Base-by-base conservation (phyloP, 2,113 vertebrate genomes). In the Syngnathus scovelli region DNA sequence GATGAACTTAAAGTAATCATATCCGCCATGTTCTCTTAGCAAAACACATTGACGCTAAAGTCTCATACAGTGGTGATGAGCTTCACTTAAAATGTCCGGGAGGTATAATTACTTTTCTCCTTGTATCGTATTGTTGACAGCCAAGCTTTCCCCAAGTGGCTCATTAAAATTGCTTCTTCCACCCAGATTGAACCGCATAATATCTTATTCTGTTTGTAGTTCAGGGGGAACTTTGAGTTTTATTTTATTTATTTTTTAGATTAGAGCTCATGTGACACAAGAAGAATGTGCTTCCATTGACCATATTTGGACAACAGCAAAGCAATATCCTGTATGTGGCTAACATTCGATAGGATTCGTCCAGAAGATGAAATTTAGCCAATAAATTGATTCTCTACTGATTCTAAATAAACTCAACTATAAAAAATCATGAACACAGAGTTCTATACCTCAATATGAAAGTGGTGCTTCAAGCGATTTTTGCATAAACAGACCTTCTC, bases 161-260 rank as follows among this genome's bases (percentile, higher is more conserved):
- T 69, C 68, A 69, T 74, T 65, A 66, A 74, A 49, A n/a, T 63
- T 68, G 64, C 37, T 66, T 65, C 54, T 21, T 60, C 59, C 41
- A n/a, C 38, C 27, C 21, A 18, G 27, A 46, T n/a, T 58, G 62
- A 72, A 18, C 58, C 18, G 43, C 36, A 43, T 46, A 23, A 48
- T 61, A 51, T 71, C 61, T 66, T 56, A 71, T 69, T 68, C 19
- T 46, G 23, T 27, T 78, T 49, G 51, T 67, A 67, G 44, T 49
- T 27, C 15, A 43, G 41, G 61, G 41, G 61, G 41, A 62, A 44
- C 39, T 44, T 43, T 44, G n/a, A 16, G 3, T 13, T 62, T 43
- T 44, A 16, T 62, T 62, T 43, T 44, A 11, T 23, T 41, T 62
- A n/a, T 62, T 43, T 62, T 43, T 23, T 41, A 44, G 61, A n/a